These are phyloP conservation scores for Danaus chrysippus DNA, from an alignment of 2,888 invertebrate genomes.

Conservation along the genomic window DNA sequence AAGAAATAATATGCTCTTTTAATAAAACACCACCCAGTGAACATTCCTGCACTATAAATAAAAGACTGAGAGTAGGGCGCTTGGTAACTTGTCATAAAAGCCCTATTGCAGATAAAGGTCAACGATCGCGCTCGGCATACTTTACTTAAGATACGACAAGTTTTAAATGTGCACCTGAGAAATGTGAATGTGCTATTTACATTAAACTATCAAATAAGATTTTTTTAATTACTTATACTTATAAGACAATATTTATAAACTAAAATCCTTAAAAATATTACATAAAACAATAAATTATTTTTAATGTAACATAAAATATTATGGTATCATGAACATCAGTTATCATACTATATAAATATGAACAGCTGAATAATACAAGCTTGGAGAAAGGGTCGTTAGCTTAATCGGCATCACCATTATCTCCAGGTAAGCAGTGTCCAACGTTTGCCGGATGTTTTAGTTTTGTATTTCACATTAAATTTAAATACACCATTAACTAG, in stretches of 20 bases:
- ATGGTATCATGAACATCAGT: slow-evolving; percentile 1
- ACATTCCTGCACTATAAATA: not conserved
- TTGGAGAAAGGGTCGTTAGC: slow-evolving; percentile 29
- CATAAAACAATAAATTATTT: not conserved
- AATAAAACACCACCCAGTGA: too few relatives aligned
- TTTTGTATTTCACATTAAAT: slow-evolving; percentile 16
- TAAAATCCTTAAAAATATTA: not conserved
- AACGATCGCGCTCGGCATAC: slow-evolving; percentile 2
- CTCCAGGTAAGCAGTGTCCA: slow-evolving; percentile 25
- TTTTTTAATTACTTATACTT: not conserved
- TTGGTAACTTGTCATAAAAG: slow-evolving; percentile 1
- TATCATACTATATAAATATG: slow-evolving; percentile 23
- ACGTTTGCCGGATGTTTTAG: slow-evolving; percentile 19
- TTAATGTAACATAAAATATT: not conserved
- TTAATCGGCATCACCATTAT: slow-evolving; percentile 30
- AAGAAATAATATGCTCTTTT: too few relatives aligned
- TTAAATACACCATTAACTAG: not conserved
- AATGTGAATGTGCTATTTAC: not conserved
- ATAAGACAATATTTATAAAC: not conserved
- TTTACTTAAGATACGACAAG: slow-evolving; percentile 5
- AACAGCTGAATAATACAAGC: slow-evolving; percentile 28
- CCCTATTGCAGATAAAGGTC: slow-evolving; percentile 4
- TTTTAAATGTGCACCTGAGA: slow-evolving; percentile 3
- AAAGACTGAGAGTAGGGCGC: not conserved
- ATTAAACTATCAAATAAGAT: not conserved